These are phyloP conservation scores for Xenopus petersii DNA, from an alignment of 2,797 vertebrate species.

Conservation along the genomic window DNA sequence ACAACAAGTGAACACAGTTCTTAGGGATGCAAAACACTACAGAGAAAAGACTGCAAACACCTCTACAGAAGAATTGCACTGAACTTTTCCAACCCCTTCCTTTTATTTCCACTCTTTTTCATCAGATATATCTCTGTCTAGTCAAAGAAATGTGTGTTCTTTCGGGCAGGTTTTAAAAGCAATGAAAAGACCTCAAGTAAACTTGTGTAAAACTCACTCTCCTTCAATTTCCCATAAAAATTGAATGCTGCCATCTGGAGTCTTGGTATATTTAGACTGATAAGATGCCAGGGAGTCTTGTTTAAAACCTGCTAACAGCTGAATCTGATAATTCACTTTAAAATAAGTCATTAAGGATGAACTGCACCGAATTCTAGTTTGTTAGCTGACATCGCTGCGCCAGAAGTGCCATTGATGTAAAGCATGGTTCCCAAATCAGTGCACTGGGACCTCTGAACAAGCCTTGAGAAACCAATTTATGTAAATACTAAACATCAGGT, in stretches of 20 bases:
- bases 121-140: slow-evolving; percentile 49
- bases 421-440: no score
- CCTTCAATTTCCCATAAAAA: slow-evolving; percentile 42
- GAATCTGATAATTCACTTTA: slow-evolving; percentile 17
- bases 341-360: slow-evolving; percentile 13
- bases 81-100: slow-evolving; percentile 54
- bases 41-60: slow-evolving; percentile 48
- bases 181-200: slow-evolving; percentile 50
- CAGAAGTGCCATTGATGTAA: no score
- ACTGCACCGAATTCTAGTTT: background rate
- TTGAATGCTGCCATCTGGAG: slow-evolving; percentile 54
- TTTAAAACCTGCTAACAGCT: slow-evolving; percentile 48
- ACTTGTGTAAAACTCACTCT: slow-evolving; percentile 39
- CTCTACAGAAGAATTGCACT: slow-evolving; percentile 47
- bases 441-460: background rate
- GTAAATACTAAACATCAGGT: no score
- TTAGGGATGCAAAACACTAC: slow-evolving; percentile 32
- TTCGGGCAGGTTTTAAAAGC: slow-evolving; percentile 50
- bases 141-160: slow-evolving; percentile 56
- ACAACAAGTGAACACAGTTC: slow-evolving; percentile 50
- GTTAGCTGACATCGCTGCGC: background rate
- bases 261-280: slow-evolving; percentile 47
- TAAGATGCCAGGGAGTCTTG: slow-evolving; percentile 38
- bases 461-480: background rate
- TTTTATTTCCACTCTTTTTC: slow-evolving; percentile 53